These are phyloP conservation scores for Salminus brasiliensis DNA, from an alignment of 2,113 vertebrate species.

Conservation along the genomic window DNA sequence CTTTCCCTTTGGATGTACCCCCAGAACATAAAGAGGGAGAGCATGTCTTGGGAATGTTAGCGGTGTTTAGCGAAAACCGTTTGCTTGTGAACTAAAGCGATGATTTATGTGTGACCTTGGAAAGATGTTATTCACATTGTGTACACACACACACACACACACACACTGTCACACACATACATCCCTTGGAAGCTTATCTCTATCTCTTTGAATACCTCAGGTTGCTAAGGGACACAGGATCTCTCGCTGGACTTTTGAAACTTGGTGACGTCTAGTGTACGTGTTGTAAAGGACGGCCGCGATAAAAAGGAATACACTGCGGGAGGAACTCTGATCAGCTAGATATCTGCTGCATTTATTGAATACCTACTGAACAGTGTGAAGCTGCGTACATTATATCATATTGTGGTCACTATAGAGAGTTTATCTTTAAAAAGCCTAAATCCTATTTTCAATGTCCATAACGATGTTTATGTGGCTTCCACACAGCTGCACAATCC, in stretches of 20 bases:
- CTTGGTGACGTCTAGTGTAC: background rate
- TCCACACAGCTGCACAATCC: too few species aligned
- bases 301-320: background rate
- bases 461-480: too few species aligned
- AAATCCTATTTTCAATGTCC: too few species aligned
- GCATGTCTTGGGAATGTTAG: slow-evolving; percentile 40
- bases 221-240: slow-evolving; percentile 10
- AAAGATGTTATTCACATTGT: slow-evolving; percentile 20
- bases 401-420: background rate
- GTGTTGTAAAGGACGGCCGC: background rate
- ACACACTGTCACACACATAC: background rate
- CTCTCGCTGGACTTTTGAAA: slow-evolving; percentile 18
- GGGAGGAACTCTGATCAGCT: background rate
- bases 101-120: slow-evolving; percentile 54
- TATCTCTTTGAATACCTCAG: slow-evolving; percentile 37
- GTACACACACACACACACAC: background rate
- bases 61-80: slow-evolving; percentile 41
- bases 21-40: slow-evolving; percentile 46
- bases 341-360: background rate
- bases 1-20: slow-evolving; percentile 31
- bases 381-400: background rate
- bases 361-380: background rate
- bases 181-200: background rate
- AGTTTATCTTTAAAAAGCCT: too few species aligned
- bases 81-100: slow-evolving; percentile 25